Conservation (phyloP, 2,888 invertebrate genomes). For the Beris morrisii region DNA sequence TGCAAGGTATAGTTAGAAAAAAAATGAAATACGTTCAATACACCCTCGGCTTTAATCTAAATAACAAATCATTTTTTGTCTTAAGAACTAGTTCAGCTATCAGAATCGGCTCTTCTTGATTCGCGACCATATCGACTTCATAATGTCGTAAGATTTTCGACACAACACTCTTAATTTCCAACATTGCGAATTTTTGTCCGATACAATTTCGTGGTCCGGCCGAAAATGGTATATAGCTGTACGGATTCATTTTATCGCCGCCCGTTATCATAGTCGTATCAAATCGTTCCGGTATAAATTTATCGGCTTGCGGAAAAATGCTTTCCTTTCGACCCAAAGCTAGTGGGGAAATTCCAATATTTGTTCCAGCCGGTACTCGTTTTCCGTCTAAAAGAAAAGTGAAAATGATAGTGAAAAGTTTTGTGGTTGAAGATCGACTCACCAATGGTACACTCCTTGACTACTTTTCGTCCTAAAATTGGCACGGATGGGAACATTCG, state of each 20-base stretch:
- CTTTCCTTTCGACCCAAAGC: constrained; percentile 49
- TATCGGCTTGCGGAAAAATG: constrained; percentile 48
- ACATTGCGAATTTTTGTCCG: constrained; percentile 55
- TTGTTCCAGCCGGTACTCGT: constrained; percentile 52
- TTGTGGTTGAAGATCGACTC: constrained; percentile 36
- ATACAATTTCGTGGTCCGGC: constrained; percentile 56
- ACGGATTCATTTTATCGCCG: constrained; percentile 51
- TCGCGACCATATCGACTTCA: constrained; percentile 47
- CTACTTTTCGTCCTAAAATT: constrained; percentile 49
- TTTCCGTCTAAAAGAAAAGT: constrained; percentile 49
- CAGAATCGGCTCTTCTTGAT: constrained; percentile 46
- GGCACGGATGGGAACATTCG: constrained; percentile 54
- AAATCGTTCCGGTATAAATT: constrained; percentile 55
- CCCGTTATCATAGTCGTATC: constrained; percentile 44
- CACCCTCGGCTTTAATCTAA: constrained; percentile 47
- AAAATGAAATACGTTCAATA: neutral
- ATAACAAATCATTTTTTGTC: constrained; percentile 52
- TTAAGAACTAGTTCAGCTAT: constrained; percentile 52
- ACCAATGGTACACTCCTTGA: constrained; percentile 53
- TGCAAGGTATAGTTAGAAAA: no score
- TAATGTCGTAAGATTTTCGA: constrained; percentile 51
- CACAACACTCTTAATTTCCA: constrained; percentile 53
- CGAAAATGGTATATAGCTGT: constrained; percentile 54
- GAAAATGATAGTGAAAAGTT: neutral
- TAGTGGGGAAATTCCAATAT: constrained; percentile 51